A percentile compares a stretch with the other conserved stretches of the same genome.
Conservation (phyloP, 2,888 invertebrate genomes). For the Augiades crinisus region DNA sequence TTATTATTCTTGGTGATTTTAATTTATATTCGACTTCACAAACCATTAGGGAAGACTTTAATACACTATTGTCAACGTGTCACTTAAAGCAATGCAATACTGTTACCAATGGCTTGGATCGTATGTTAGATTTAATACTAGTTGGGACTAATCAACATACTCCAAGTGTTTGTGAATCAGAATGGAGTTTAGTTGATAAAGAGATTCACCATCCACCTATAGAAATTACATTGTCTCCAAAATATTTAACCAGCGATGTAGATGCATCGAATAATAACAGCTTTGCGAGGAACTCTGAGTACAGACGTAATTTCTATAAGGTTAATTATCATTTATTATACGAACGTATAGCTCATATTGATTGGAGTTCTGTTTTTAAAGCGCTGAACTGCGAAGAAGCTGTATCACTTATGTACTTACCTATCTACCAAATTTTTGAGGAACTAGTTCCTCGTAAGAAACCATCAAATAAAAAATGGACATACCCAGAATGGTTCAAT, state of each 20-base stretch:
- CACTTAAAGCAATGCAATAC: neutral
- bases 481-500: neutral
- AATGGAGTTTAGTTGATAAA: neutral
- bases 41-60: neutral
- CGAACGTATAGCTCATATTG: neutral
- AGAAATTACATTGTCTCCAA: too few species aligned
- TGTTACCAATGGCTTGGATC: neutral
- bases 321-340: too few species aligned
- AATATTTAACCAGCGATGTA: too few species aligned
- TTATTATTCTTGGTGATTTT: neutral
- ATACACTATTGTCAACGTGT: neutral
- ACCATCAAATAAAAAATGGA: neutral
- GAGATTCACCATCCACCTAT: neutral
- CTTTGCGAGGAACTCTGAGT: too few species aligned
- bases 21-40: neutral
- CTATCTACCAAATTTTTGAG: neutral
- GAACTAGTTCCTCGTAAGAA: neutral
- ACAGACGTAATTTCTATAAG: too few species aligned
- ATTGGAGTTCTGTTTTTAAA: neutral
- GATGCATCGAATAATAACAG: too few species aligned
- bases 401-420: neutral
- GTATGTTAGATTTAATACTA: neutral
- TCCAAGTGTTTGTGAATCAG: neutral
- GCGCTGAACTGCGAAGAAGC: neutral
- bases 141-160: neutral